Conservation (phyloP, 2,888 invertebrate species). For the Thysanoteuthis rhombus region DNA sequence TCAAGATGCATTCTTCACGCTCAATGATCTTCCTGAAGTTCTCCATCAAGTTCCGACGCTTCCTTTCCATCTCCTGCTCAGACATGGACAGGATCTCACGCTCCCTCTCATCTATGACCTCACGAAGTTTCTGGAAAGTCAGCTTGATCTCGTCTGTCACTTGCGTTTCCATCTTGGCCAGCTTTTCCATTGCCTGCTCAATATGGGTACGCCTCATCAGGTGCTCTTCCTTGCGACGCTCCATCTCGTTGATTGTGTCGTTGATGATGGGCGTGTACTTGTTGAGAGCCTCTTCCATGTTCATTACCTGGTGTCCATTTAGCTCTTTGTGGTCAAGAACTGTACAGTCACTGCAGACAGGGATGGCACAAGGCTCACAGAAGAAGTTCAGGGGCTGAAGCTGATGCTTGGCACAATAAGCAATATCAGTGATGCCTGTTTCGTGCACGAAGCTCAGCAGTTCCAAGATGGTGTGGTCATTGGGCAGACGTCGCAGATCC, state of each 20-base stretch:
- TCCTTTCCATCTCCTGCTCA: conserved; percentile 56
- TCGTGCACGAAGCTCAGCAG: conserved; percentile 54
- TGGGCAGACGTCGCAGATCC: conserved; percentile 58
- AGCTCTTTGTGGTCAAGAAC: conserved; percentile 60
- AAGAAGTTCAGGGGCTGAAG: conserved; percentile 63
- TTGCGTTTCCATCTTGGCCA: conserved; percentile 56
- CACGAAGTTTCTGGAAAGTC: conserved; percentile 55
- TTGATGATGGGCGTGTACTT: conserved; percentile 60
- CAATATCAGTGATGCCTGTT: conserved; percentile 53
- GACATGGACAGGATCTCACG: conserved; percentile 54
- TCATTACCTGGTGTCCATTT: conserved; percentile 57
- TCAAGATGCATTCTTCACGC: conserved; percentile 47
- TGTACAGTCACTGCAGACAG: conserved; percentile 62
- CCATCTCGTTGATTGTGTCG: conserved; percentile 52
- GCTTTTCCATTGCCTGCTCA: conserved; percentile 51
- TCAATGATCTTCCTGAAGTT: conserved; percentile 49
- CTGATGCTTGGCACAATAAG: conserved; percentile 59
- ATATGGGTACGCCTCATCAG: conserved; percentile 51
- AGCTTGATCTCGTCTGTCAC: conserved; percentile 55
- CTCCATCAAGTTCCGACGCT: conserved; percentile 51
- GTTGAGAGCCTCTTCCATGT: conserved; percentile 58
- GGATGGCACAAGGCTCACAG: conserved; percentile 61
- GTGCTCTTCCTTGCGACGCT: conserved; percentile 45
- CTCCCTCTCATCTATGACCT: conserved; percentile 56
- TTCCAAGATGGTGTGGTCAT: conserved; percentile 60